Percentiles rank a stretch among this genome's conserved stretches.
Evolutionary conservation across 2,797 vertebrate genomes (phyloP).

Genomic region (Lepidocolaptes lacrymiger): DNA sequence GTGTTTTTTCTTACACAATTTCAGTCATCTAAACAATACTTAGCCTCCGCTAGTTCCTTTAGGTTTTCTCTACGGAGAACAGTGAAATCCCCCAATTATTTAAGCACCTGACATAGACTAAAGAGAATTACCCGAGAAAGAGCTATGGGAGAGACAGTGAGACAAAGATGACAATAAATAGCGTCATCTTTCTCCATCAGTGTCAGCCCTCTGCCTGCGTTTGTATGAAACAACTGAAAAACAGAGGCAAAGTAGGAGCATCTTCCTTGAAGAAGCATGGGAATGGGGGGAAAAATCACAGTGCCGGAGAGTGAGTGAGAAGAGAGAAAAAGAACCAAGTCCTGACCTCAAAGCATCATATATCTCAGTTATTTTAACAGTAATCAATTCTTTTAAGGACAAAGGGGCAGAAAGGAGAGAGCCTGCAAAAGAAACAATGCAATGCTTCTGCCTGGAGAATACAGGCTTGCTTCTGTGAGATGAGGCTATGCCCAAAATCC

Average conservation of each 20-base stretch:
- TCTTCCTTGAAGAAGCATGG: neutral
- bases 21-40: neutral
- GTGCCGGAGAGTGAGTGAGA: neutral
- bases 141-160: neutral
- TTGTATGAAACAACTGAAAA: conserved; percentile 29
- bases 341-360: conserved; percentile 78
- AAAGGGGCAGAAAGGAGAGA: conserved; percentile 55
- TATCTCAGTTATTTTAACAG: conserved; percentile 80
- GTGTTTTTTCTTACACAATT: neutral
- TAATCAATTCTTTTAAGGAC: conserved; percentile 86
- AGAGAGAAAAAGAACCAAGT: conserved; percentile 64
- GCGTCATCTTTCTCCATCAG: neutral
- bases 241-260: neutral
- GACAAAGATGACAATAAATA: conserved; percentile 47
- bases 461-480: neutral
- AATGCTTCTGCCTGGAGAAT: neutral
- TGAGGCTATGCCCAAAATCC: neutral
- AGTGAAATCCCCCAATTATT: neutral
- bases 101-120: neutral
- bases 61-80: neutral
- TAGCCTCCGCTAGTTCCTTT: neutral
- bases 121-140: neutral
- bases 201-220: neutral
- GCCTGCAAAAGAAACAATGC: neutral
- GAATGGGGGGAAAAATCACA: neutral